A percentile compares a stretch with the other conserved stretches of the same genome.
Evolutionary conservation across 2,113 vertebrate species (phyloP).

Genomic region (Craseonycteris thonglongyai): DNA sequence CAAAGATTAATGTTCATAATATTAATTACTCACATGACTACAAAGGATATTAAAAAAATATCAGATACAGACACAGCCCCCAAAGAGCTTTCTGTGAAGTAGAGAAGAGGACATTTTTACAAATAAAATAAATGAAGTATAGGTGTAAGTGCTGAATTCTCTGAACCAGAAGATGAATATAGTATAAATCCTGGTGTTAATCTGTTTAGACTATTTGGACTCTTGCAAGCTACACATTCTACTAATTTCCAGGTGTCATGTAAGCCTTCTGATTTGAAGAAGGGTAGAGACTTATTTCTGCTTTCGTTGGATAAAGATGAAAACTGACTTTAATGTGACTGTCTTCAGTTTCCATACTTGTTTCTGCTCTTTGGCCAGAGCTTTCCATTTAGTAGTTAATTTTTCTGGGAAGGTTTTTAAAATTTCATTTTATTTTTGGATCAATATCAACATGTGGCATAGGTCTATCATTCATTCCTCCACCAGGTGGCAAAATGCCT

Average conservation of each 20-base stretch:
- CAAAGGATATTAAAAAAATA: not conserved
- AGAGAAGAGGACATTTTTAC: not conserved
- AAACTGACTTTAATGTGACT: not conserved
- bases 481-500: not conserved
- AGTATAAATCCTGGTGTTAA: not conserved
- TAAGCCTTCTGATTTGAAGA: not conserved
- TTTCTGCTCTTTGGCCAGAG: not conserved
- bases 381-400: not conserved
- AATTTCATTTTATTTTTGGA: not conserved
- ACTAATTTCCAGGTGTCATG: not conserved
- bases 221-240: not conserved
- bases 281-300: not conserved
- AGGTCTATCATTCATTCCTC: not conserved
- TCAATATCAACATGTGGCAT: not conserved
- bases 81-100: not conserved
- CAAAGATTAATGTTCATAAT: not conserved
- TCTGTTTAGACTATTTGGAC: not conserved
- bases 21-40: not conserved
- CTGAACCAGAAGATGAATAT: not conserved
- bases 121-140: not conserved
- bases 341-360: not conserved
- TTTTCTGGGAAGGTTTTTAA: constrained; percentile 5
- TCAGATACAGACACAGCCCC: not conserved
- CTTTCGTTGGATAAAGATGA: not conserved
- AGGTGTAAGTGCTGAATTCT: not conserved